Conservation (phyloP, 1,140 invertebrate genomes). For the Nasonia vitripennis region DNA sequence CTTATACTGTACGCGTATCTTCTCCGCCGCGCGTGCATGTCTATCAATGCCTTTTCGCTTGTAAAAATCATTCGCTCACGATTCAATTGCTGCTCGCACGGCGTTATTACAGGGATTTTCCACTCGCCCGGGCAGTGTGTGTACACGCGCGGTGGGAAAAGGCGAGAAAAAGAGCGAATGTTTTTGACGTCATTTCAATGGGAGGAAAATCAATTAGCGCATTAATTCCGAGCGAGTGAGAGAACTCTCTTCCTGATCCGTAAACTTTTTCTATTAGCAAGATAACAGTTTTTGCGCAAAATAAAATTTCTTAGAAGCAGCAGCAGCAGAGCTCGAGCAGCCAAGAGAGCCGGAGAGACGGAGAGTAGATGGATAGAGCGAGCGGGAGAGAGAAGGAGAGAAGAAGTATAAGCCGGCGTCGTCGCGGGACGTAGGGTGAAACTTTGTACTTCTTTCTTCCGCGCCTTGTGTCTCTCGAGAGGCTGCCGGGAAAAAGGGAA, state of each 20-base stretch:
- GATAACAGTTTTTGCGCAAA: conserved; percentile 43
- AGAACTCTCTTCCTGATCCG: not conserved
- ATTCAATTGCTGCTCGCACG: too few species aligned
- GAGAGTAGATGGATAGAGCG: not conserved
- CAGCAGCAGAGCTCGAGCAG: not conserved
- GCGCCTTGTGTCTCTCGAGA: conserved; percentile 35
- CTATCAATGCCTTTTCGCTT: not conserved
- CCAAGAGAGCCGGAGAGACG: not conserved
- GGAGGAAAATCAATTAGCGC: conserved; percentile 38
- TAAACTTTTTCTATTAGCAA: conserved; percentile 51
- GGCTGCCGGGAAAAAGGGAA: conserved; percentile 43
- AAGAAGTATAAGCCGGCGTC: conserved; percentile 47
- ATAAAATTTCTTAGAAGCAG: conserved; percentile 41
- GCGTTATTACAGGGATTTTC: too few species aligned
- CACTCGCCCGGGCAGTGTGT: too few species aligned
- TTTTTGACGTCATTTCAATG: conserved; percentile 23
- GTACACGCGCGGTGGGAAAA: not conserved
- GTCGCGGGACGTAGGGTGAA: conserved; percentile 21
- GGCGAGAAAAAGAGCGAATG: not conserved
- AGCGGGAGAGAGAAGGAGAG: not conserved
- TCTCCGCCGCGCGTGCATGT: too few species aligned
- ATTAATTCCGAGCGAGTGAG: conserved; percentile 37
- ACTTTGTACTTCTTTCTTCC: conserved; percentile 49
- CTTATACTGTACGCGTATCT: too few species aligned
- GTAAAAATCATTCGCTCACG: not conserved